Evolutionary conservation across 2,888 invertebrate species (phyloP).

Genomic region (Tiliacea citrago): DNA sequence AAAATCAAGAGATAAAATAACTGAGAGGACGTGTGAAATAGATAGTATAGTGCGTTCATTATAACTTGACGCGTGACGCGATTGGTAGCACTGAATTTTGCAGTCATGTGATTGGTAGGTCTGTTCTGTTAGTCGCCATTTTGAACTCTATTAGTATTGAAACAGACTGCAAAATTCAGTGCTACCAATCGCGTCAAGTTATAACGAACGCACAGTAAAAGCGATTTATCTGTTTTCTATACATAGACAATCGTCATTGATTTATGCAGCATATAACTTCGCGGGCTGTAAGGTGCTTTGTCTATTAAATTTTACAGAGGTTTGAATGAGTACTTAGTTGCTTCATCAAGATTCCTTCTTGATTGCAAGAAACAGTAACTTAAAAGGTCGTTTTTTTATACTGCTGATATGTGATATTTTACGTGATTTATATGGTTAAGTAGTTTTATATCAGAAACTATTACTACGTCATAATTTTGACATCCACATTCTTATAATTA

Average conservation of each 20-base stretch:
- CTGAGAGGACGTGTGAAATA: background rate
- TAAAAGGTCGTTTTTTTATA: background rate
- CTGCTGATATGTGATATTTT: background rate
- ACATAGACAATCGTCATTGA: background rate
- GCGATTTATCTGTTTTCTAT: background rate
- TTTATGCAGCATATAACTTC: too few species aligned
- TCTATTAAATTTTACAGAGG: background rate
- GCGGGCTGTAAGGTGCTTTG: background rate
- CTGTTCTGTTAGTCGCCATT: too few species aligned
- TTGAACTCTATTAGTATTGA: too few species aligned
- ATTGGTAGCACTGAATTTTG: too few species aligned
- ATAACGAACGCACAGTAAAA: background rate
- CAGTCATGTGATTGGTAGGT: too few species aligned
- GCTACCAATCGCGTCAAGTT: too few species aligned
- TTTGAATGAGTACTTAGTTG: background rate
- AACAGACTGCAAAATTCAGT: too few species aligned
- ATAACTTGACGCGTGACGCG: too few species aligned
- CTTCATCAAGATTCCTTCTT: background rate
- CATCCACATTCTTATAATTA: background rate
- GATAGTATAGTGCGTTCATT: too few species aligned
- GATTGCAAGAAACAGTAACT: background rate
- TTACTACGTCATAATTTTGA: background rate
- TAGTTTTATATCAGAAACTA: background rate
- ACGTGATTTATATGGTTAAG: background rate
- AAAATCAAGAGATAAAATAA: constrained; percentile 3